Conservation (phyloP, 1,140 invertebrate species). For the Saccostrea echinata region DNA sequence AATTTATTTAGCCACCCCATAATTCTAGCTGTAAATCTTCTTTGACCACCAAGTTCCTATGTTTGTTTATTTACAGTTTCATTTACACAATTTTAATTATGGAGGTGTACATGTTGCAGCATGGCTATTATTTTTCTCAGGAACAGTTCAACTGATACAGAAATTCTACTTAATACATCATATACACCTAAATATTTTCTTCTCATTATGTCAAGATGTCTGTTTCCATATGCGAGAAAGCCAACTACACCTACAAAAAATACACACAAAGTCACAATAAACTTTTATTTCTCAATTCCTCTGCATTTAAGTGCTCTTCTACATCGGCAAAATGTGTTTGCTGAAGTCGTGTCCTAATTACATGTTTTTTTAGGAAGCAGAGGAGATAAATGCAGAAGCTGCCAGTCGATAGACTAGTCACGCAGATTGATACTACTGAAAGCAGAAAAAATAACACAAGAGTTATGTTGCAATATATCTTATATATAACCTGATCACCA, state of each 20-base stretch:
- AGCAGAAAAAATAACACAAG: background rate
- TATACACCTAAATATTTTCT: too few relatives aligned
- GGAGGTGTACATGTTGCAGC: background rate
- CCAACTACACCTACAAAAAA: conserved; percentile 26
- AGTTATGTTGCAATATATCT: background rate
- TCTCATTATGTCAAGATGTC: background rate
- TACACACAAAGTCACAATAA: conserved; percentile 18
- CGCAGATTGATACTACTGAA: background rate
- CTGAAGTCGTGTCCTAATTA: conserved; percentile 19
- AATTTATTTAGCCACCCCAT: background rate
- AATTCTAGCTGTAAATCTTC: background rate
- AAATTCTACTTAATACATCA: too few relatives aligned
- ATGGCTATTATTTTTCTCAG: conserved; percentile 14
- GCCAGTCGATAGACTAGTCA: too few relatives aligned
- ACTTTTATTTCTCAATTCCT: conserved; percentile 22
- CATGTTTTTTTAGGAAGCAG: background rate
- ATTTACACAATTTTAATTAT: conserved; percentile 14
- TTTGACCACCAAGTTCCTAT: too few relatives aligned
- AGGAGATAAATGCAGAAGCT: background rate
- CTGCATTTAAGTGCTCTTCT: background rate
- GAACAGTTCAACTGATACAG: background rate
- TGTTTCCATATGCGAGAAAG: conserved; percentile 11
- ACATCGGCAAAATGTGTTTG: background rate
- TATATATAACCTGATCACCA: conserved; percentile 20
- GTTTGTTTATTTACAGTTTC: conserved; percentile 4